Conservation (phyloP, 2,888 invertebrate genomes). For the Caradrina clavipalpis region DNA sequence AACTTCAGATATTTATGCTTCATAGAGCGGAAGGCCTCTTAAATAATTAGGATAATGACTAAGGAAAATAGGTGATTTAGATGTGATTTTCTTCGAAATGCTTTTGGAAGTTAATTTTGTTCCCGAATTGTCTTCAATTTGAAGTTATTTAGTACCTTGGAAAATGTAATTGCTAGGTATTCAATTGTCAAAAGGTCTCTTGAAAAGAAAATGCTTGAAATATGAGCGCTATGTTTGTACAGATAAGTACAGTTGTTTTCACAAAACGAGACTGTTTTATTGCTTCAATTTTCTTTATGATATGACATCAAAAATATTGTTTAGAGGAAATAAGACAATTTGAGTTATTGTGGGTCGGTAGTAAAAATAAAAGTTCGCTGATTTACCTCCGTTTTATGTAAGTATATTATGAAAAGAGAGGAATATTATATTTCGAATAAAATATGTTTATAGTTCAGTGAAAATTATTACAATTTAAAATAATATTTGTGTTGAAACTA, state of each 20-base stretch:
- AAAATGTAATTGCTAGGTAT: slow-evolving; percentile 14
- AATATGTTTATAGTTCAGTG: not conserved
- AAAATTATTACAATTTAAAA: slow-evolving; percentile 8
- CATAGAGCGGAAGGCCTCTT: slow-evolving; percentile 62
- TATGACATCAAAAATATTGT: slow-evolving; percentile 38
- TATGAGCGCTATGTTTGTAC: slow-evolving; percentile 18
- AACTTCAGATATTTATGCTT: slow-evolving; percentile 66
- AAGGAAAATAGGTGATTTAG: slow-evolving; percentile 52
- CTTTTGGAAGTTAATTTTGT: slow-evolving; percentile 36
- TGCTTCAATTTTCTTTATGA: slow-evolving; percentile 48
- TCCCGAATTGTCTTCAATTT: slow-evolving; percentile 31
- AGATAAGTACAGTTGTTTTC: slow-evolving; percentile 24
- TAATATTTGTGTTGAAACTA: not conserved
- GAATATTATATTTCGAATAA: slow-evolving; percentile 3
- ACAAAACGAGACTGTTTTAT: slow-evolving; percentile 38
- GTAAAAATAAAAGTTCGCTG: slow-evolving; percentile 28
- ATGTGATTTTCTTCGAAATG: slow-evolving; percentile 40
- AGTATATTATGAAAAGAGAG: slow-evolving; percentile 12
- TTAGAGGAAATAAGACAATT: slow-evolving; percentile 31
- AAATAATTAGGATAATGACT: slow-evolving; percentile 63
- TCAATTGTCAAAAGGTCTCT: slow-evolving; percentile 21
- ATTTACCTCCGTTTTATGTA: not conserved
- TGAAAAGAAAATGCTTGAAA: slow-evolving; percentile 14
- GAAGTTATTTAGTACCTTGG: slow-evolving; percentile 38
- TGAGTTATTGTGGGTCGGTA: slow-evolving; percentile 29